phyloP scores from a whole-genome alignment of 2,113 vertebrate species.

The Xiphophorus maculatus region DNA sequence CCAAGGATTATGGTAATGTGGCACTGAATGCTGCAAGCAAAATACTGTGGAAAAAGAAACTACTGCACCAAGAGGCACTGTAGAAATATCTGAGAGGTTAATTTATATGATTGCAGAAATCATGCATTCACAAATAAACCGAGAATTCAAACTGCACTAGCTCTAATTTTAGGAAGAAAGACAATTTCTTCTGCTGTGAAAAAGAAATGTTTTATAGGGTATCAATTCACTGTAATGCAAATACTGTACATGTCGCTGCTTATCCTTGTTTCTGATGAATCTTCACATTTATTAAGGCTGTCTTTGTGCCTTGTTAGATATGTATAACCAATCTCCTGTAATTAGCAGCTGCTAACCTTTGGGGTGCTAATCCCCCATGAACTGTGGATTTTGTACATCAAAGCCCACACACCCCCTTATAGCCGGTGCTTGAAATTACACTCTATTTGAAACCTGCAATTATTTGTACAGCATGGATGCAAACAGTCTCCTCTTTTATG shows the following conservation, averaged over 20 bases:
- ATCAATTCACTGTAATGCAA: slow-evolving; percentile 41
- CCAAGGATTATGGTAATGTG: slow-evolving; percentile 79
- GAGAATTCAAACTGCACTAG: slow-evolving; percentile 43
- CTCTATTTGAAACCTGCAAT: slow-evolving; percentile 83
- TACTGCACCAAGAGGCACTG: slow-evolving; percentile 62
- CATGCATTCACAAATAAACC: slow-evolving; percentile 54
- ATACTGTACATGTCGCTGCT: slow-evolving; percentile 52
- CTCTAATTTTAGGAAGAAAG: slow-evolving; percentile 52
- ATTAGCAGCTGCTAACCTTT: slow-evolving; percentile 86
- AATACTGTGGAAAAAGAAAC: slow-evolving; percentile 69
- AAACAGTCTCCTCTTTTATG: slow-evolving; percentile 82
- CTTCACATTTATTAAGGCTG: slow-evolving; percentile 79
- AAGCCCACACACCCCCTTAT: slow-evolving; percentile 79
- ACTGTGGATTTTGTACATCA: slow-evolving; percentile 86
- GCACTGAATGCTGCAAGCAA: slow-evolving; percentile 68
- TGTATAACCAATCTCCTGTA: slow-evolving; percentile 82
- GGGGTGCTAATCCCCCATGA: slow-evolving; percentile 84
- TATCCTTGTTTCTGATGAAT: slow-evolving; percentile 76
- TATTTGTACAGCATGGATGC: slow-evolving; percentile 84
- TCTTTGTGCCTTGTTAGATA: slow-evolving; percentile 80
- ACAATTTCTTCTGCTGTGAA: slow-evolving; percentile 18
- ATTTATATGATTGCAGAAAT: slow-evolving; percentile 69
- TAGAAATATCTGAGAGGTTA: slow-evolving; percentile 66
- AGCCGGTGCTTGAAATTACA: slow-evolving; percentile 82
- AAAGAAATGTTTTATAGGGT: slow-evolving; percentile 48